Evolutionary conservation across 2,888 invertebrate genomes (phyloP), one percentile per base, ranked within the genome.

Genomic region (Drosophila antonietae): DNA sequence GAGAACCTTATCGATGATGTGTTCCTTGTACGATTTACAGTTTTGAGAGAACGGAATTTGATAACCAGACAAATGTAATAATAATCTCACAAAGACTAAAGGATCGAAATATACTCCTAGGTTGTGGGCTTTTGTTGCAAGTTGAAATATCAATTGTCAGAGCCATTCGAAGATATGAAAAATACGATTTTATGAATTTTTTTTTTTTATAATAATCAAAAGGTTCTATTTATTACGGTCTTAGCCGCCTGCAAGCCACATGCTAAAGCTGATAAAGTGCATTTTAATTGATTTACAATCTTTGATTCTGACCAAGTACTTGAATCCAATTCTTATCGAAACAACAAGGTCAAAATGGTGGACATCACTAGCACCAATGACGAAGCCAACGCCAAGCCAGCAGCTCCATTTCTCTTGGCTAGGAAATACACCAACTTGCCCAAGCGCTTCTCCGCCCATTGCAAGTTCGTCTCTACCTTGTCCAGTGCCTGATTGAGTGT

Each of bases 361-460:
- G 58, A 60, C 58, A 59, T n/a, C 63, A 59, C 18, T 39, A 75
- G n/a, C 57, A 72, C 10, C 41, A 55, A 31, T 9, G 41, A n/a
- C 14, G 55, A 23, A 2, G 18, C 20, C 39, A 64, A 15, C 5
- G 69, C 44, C 31, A 69, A 28, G 9, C 71, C 67, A 62, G 69
- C 56, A 31, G 76, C 83, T 15, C 66, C 72, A 49, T 81, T 90
- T 1, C 88, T 64, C 2, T 46, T 23, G 23, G 65, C 69, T 37
- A 92, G 71, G 60, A 80, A 91, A 8, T 57, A n/a, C 2, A 78
- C 69, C 15, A 92, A 72, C 0, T 56, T 64, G 10, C 47, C 68
- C 46, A 92, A 68, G 56, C 86, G 75, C 3, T 64, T 67, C 10
- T 82, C 78, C 1, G 91, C 79, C 93, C 93, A 93, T 37, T 80